These are phyloP conservation scores for Opisthograptis luteolata DNA, from an alignment of 2,888 invertebrate species.

Conservation along the genomic window DNA sequence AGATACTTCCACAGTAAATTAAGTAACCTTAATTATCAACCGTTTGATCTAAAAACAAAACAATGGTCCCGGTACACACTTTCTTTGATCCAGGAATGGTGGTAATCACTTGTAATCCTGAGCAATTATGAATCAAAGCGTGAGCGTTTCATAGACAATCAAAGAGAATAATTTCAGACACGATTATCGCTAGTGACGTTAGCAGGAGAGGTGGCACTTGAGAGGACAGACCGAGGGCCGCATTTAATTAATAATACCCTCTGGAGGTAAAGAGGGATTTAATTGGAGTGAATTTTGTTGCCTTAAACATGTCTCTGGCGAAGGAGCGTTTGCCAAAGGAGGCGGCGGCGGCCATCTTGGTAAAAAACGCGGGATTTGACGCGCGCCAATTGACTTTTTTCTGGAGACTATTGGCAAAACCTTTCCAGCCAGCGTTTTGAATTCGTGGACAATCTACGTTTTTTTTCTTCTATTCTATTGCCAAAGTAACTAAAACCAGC, in stretches of 20 bases:
- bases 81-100: slow-evolving; percentile 32
- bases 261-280: slow-evolving; percentile 33
- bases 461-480: background rate
- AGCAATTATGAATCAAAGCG: slow-evolving; percentile 63
- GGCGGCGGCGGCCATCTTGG: slow-evolving; percentile 23
- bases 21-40: slow-evolving; percentile 12
- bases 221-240: slow-evolving; percentile 48
- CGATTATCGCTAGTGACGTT: slow-evolving; percentile 68
- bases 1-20: slow-evolving; percentile 22
- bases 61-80: slow-evolving; percentile 29
- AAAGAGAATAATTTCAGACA: slow-evolving; percentile 69
- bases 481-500: background rate
- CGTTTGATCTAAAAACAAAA: slow-evolving; percentile 31
- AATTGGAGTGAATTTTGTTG: slow-evolving; percentile 38
- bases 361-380: slow-evolving; percentile 18
- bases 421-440: slow-evolving; percentile 6
- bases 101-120: slow-evolving; percentile 53
- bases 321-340: slow-evolving; percentile 18
- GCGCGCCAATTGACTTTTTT: slow-evolving; percentile 15
- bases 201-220: slow-evolving; percentile 44
- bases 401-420: slow-evolving; percentile 14
- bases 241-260: slow-evolving; percentile 72
- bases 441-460: background rate
- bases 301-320: slow-evolving; percentile 25
- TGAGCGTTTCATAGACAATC: slow-evolving; percentile 65